Base-by-base conservation (phyloP, 2,113 vertebrate species). In the Cryptomyrus ogoouensis region DNA sequence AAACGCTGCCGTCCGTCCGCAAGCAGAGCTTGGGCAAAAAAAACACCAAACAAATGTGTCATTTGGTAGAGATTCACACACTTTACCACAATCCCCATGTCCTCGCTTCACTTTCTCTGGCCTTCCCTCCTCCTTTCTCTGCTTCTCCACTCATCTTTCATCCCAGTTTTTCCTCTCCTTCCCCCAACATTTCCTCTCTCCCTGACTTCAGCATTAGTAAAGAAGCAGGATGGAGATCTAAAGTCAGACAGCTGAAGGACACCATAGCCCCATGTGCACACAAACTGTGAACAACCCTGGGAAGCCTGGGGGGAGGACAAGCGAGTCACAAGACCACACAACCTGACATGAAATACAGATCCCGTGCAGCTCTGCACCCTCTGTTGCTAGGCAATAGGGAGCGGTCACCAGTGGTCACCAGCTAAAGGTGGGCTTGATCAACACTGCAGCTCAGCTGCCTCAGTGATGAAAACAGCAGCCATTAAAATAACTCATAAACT, bases 331-430 rank as follows among this genome's bases (percentile, higher is more conserved):
- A 39, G 31, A 86, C 83, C 47, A 46, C 12, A 7, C 47, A 31
- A 13, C n/a, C 83, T 50, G n/a, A 86, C 46, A 49, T 27, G 83
- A 86, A 47, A 86, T n/a, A 86, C 83, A 85, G 19, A 47, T 47
- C 83, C 83, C 4, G 10, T 85, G 83, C 24, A 50, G 83, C 21
- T 19, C 24, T 47, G 27, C 70, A 39, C 8, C 70, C 31, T 35
- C 85, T 35, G 90, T 77, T 85, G 90, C 88, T 49, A 90, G 91
- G 88, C 91, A 24, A 92, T 42, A 74, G 42, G 24, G 15, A 35
- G 13, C 24, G 66, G 42, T 21, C 42, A 66, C 8, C 17, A 39
- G 17, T 35, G 50, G 74, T 53, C n/a, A 74, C 13, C 10, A 19
- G n/a, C 70, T 21, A 84, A 42, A 42, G 17, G 24, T 70, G 62